phyloP scores from a whole-genome alignment of 2,888 invertebrate genomes.

The Muscina levida region DNA sequence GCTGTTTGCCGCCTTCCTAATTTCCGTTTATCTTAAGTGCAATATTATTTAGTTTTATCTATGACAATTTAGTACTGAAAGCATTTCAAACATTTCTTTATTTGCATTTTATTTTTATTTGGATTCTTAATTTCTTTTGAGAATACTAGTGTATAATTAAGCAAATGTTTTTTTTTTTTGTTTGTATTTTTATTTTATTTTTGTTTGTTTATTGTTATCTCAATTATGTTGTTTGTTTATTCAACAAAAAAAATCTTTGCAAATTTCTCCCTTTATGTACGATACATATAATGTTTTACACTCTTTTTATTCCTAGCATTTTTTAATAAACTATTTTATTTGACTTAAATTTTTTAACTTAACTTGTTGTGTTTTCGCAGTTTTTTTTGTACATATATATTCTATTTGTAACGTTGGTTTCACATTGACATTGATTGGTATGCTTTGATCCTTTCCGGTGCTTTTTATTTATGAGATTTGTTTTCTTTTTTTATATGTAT shows the following conservation, averaged over 20 bases:
- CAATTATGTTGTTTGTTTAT: not conserved
- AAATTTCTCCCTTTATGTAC: constrained; percentile 22
- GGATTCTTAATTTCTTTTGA: not conserved
- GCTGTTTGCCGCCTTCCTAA: constrained; percentile 44
- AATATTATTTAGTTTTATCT: constrained; percentile 7
- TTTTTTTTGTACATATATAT: constrained; percentile 39
- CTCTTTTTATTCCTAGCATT: constrained; percentile 37
- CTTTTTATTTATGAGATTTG: constrained; percentile 54
- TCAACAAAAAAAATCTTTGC: constrained; percentile 6
- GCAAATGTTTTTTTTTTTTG: constrained; percentile 14
- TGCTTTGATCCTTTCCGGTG: constrained; percentile 73
- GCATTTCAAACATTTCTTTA: constrained; percentile 11
- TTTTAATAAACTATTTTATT: constrained; percentile 59
- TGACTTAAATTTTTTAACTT: constrained; percentile 40
- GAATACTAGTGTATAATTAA: not conserved
- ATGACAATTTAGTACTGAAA: not conserved
- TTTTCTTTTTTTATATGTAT: constrained; percentile 43
- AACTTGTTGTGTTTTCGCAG: constrained; percentile 29
- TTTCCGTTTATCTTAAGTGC: constrained; percentile 44
- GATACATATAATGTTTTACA: constrained; percentile 20
- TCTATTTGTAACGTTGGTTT: constrained; percentile 34
- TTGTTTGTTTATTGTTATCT: constrained; percentile 31
- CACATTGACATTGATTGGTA: constrained; percentile 54
- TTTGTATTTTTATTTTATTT: constrained; percentile 6
- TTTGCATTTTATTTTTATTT: constrained; percentile 28